Percentiles rank a stretch among this genome's conserved stretches.
Conservation (phyloP, 2,888 invertebrate species). For the Ceratothoa steindachneri region DNA sequence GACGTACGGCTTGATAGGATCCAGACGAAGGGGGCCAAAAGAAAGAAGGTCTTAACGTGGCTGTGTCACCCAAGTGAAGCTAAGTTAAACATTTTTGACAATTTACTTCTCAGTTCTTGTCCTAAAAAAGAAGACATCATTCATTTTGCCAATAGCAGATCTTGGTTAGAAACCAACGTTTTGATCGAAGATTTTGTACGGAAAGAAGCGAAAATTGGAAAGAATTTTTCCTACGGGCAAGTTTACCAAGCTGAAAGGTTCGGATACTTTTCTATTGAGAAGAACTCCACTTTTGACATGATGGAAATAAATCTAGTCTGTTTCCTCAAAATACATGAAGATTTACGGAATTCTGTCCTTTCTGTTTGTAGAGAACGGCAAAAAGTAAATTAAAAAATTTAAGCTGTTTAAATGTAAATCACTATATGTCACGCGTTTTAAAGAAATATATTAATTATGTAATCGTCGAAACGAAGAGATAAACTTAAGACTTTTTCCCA, state of each 20-base stretch:
- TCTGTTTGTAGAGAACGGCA: not conserved
- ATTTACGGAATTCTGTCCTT: conserved; percentile 3
- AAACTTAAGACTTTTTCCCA: too few species aligned
- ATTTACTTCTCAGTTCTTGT: not conserved
- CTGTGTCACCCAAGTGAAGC: conserved; percentile 11
- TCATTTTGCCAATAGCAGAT: conserved; percentile 8
- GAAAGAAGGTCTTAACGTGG: conserved; percentile 30
- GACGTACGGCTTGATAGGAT: conserved; percentile 15
- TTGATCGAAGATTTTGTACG: conserved; percentile 3
- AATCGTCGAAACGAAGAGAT: too few species aligned
- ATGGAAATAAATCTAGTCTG: conserved; percentile 26
- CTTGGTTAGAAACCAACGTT: conserved; percentile 8
- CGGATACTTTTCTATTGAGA: conserved; percentile 4
- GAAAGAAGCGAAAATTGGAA: not conserved
- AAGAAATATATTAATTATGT: too few species aligned
- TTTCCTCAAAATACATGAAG: conserved; percentile 18
- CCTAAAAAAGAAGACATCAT: not conserved
- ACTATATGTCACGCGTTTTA: too few species aligned
- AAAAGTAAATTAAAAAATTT: not conserved
- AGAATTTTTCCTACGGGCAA: conserved; percentile 21
- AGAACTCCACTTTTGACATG: not conserved
- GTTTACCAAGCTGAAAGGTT: conserved; percentile 27
- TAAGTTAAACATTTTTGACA: conserved; percentile 13
- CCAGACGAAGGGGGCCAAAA: not conserved
- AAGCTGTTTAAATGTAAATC: not conserved